These are phyloP conservation scores for Brachionus asplanchnoidis DNA, from an alignment of 1,140 invertebrate species.

Conservation along the genomic window DNA sequence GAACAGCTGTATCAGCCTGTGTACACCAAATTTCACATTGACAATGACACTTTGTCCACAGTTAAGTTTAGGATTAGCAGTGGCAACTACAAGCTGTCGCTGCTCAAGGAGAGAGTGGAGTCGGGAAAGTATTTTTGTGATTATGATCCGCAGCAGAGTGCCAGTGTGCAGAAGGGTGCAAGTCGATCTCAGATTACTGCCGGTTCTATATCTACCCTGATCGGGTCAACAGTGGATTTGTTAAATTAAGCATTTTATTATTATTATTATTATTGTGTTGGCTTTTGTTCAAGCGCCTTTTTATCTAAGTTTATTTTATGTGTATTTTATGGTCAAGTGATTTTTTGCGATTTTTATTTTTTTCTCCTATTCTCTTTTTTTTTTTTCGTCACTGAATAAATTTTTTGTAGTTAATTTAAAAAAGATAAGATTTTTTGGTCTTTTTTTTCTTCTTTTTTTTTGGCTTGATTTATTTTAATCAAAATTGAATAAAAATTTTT, in stretches of 20 bases:
- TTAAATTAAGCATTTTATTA: not conserved
- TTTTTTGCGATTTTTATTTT: not conserved
- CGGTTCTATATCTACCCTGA: slow-evolving; percentile 18
- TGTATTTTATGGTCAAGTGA: not conserved
- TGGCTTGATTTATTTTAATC: too few species aligned
- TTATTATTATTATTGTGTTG: not conserved
- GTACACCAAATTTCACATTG: slow-evolving; percentile 38
- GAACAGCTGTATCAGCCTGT: slow-evolving; percentile 27
- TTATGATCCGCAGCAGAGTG: slow-evolving; percentile 21
- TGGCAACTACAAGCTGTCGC: slow-evolving; percentile 19
- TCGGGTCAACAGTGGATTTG: slow-evolving; percentile 30
- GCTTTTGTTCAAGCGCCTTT: not conserved
- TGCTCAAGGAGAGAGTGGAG: slow-evolving; percentile 25
- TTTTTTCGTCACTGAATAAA: too few species aligned
- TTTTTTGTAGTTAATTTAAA: too few species aligned
- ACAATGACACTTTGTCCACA: slow-evolving; percentile 29
- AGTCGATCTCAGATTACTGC: slow-evolving; percentile 7
- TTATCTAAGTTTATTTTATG: not conserved
- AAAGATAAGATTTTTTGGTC: too few species aligned
- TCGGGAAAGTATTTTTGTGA: slow-evolving; percentile 39
- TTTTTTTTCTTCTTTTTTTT: too few species aligned
- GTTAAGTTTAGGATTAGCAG: not conserved
- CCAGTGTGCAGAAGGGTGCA: not conserved
- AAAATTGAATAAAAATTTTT: not conserved
- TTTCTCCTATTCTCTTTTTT: not conserved